phyloP scores from a whole-genome alignment of 2,888 invertebrate genomes.

The Campoletis raptor region DNA sequence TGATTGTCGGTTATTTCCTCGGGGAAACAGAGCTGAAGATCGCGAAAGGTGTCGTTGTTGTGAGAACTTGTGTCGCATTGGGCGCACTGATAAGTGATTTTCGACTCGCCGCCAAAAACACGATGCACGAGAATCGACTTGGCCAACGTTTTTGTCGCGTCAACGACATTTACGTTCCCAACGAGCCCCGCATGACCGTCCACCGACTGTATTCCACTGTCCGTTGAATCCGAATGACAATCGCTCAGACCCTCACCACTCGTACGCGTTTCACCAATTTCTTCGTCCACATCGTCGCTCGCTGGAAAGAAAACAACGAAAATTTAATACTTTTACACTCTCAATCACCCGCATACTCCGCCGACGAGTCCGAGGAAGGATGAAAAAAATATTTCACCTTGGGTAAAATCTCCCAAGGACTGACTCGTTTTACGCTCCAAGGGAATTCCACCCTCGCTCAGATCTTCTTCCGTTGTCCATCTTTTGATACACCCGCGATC shows the following conservation, averaged over 20 bases:
- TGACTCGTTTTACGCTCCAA: constrained; percentile 81
- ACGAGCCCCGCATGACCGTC: constrained; percentile 78
- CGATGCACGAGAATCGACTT: constrained; percentile 87
- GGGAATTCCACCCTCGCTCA: constrained; percentile 78
- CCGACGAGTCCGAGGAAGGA: no score
- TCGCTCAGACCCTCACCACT: constrained; percentile 75
- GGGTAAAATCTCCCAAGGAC: constrained; percentile 82
- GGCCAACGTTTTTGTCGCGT: constrained; percentile 74
- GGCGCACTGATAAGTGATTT: constrained; percentile 91
- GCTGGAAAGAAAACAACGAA: background rate
- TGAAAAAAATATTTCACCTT: constrained; percentile 74
- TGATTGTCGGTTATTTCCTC: constrained; percentile 84
- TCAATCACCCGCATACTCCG: background rate
- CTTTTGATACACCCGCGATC: constrained; percentile 78
- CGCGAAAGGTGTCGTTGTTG: constrained; percentile 92
- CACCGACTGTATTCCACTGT: constrained; percentile 84
- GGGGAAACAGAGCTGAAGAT: constrained; percentile 92
- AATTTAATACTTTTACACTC: background rate
- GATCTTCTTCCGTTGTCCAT: constrained; percentile 84
- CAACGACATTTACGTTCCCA: constrained; percentile 56
- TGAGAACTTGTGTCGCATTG: constrained; percentile 90
- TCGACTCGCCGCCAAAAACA: constrained; percentile 91
- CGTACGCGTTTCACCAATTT: constrained; percentile 78
- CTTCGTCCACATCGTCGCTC: constrained; percentile 79
- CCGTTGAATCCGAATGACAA: constrained; percentile 83